Evolutionary conservation across 2,797 vertebrate genomes (phyloP).

Genomic region (Lithobates pipiens): DNA sequence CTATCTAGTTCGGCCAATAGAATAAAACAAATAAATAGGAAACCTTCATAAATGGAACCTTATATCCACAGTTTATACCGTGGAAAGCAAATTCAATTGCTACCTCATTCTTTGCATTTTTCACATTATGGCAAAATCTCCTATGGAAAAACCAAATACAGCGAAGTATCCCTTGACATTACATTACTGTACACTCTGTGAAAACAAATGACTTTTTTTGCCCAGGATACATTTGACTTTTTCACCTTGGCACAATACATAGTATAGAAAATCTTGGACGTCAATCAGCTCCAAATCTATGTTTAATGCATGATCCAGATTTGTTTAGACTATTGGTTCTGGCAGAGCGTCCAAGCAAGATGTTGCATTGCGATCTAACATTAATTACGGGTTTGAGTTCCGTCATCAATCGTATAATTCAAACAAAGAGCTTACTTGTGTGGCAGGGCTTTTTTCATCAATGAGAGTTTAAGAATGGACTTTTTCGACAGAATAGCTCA

Average conservation of each 20-base stretch:
- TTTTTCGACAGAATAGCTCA: slow-evolving; percentile 21
- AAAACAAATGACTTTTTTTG: slow-evolving; percentile 21
- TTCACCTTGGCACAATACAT: slow-evolving; percentile 8
- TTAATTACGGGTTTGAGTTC: slow-evolving; percentile 47
- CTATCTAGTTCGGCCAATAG: no score
- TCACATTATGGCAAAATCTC: neutral
- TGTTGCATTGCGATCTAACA: slow-evolving; percentile 35
- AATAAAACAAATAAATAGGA: no score
- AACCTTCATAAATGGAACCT: no score
- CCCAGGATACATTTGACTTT: slow-evolving; percentile 15
- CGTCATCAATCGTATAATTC: slow-evolving; percentile 49
- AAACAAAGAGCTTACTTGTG: slow-evolving; percentile 46
- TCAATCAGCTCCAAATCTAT: slow-evolving; percentile 7
- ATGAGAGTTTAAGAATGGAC: slow-evolving; percentile 27
- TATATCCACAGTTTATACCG: no score
- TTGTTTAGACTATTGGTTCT: slow-evolving; percentile 51
- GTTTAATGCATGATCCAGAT: slow-evolving; percentile 45
- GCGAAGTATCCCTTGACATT: neutral
- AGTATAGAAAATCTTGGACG: slow-evolving; percentile 15
- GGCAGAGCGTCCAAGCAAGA: slow-evolving; percentile 19
- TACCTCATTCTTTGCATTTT: neutral
- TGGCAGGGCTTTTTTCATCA: slow-evolving; percentile 23
- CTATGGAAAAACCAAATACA: neutral
- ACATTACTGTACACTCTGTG: slow-evolving; percentile 8
- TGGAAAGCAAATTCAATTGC: neutral